These are phyloP conservation scores for Salarias fasciatus DNA, from an alignment of 2,797 vertebrate species.

Conservation along the genomic window DNA sequence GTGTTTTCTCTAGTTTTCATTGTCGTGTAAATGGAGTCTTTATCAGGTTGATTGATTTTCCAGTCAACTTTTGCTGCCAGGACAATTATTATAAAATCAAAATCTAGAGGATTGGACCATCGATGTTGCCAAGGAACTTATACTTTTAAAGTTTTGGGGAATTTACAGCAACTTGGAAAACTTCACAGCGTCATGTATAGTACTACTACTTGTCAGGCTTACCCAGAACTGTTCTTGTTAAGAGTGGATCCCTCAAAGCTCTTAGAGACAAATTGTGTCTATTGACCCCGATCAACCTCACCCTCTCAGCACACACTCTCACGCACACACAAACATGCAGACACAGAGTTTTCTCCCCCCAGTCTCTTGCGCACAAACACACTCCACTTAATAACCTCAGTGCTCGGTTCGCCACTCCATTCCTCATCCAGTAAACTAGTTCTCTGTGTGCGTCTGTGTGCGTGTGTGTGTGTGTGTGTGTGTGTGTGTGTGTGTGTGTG, in stretches of 20 bases:
- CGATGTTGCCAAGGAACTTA: no score
- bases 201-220: constrained; percentile 10
- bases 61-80: no score
- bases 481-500: constrained; percentile 6
- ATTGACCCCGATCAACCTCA: constrained; percentile 61
- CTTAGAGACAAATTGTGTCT: constrained; percentile 56
- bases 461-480: constrained; percentile 12
- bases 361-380: constrained; percentile 19
- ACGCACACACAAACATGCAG: constrained; percentile 16
- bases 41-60: no score
- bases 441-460: constrained; percentile 39
- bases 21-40: no score
- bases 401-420: constrained; percentile 46
- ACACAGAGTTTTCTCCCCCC: neutral
- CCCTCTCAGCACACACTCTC: constrained; percentile 19
- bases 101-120: no score
- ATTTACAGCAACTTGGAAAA: neutral
- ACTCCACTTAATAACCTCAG: constrained; percentile 48
- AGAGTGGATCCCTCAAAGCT: constrained; percentile 46
- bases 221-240: constrained; percentile 12
- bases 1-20: no score
- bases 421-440: constrained; percentile 50
- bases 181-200: neutral
- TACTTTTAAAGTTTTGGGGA: no score
- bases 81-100: no score